These are phyloP conservation scores for Phyllostomus hastatus DNA, from an alignment of 2,113 vertebrate genomes.

Conservation along the genomic window DNA sequence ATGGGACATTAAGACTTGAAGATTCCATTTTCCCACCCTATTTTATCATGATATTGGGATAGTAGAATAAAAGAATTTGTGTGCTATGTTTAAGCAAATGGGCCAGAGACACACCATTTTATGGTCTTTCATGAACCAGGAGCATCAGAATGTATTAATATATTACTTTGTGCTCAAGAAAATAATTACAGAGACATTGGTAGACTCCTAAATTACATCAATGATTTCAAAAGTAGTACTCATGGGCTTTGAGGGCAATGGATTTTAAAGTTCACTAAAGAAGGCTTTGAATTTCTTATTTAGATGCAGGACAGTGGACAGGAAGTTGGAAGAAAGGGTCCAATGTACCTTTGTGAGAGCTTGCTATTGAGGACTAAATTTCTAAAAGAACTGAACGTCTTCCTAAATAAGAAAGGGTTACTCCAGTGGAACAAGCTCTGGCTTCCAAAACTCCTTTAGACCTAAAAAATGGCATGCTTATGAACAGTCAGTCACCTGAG, in stretches of 20 bases:
- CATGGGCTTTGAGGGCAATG: background rate
- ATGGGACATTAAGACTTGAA: background rate
- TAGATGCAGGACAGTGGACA: background rate
- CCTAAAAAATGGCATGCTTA: background rate
- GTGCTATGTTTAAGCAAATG: background rate
- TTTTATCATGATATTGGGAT: background rate
- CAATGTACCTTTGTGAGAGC: background rate
- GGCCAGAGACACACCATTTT: background rate
- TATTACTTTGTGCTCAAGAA: background rate
- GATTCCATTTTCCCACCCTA: background rate
- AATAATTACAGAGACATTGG: background rate
- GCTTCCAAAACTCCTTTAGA: background rate
- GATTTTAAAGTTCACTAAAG: background rate
- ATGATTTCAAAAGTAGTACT: background rate
- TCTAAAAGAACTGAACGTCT: background rate
- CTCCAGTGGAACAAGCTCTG: background rate
- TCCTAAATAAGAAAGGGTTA: background rate
- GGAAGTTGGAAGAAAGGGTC: background rate
- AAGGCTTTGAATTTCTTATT: background rate
- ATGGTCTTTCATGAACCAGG: background rate
- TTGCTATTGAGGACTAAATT: background rate
- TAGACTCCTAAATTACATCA: background rate
- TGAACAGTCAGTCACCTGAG: background rate
- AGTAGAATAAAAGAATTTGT: background rate
- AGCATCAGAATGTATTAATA: background rate